Percentiles rank a stretch among this genome's conserved stretches.
phyloP scores from a whole-genome alignment of 2,113 vertebrate genomes.

The Pundamilia nyererei region DNA sequence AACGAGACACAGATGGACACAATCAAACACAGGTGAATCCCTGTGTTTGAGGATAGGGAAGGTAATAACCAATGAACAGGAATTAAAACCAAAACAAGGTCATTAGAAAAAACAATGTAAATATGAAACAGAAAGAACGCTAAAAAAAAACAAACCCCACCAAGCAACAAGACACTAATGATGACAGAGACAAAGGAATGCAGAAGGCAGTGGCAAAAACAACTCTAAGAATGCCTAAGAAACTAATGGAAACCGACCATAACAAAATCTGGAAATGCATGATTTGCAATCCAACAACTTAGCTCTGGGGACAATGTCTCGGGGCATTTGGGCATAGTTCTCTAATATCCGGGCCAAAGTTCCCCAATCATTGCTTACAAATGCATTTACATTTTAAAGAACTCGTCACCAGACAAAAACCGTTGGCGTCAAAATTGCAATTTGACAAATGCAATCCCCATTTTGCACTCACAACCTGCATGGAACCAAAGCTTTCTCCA shows the following conservation, averaged over 20 bases:
- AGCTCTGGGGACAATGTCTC: neutral
- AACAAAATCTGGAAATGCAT: neutral
- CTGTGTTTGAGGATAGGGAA: neutral
- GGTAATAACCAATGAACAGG: neutral
- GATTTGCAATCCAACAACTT: neutral
- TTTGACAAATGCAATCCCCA: neutral
- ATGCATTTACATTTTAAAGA: neutral
- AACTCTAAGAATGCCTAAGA: neutral
- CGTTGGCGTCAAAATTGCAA: neutral
- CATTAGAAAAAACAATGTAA: neutral
- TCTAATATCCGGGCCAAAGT: neutral
- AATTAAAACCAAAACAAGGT: neutral
- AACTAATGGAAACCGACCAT: neutral
- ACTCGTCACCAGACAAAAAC: neutral
- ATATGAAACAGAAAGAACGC: neutral
- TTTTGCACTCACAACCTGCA: neutral
- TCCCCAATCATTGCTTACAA: neutral
- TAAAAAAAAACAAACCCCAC: rapidly evolving
- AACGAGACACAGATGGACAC: neutral
- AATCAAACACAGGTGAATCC: neutral
- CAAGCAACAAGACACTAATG: neutral
- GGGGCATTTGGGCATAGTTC: neutral
- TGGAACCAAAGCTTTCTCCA: neutral
- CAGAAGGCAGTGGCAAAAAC: neutral
- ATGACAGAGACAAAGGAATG: neutral